These are phyloP conservation scores for Macropus fuliginosus DNA, from an alignment of 2,797 vertebrate genomes.

Conservation along the genomic window DNA sequence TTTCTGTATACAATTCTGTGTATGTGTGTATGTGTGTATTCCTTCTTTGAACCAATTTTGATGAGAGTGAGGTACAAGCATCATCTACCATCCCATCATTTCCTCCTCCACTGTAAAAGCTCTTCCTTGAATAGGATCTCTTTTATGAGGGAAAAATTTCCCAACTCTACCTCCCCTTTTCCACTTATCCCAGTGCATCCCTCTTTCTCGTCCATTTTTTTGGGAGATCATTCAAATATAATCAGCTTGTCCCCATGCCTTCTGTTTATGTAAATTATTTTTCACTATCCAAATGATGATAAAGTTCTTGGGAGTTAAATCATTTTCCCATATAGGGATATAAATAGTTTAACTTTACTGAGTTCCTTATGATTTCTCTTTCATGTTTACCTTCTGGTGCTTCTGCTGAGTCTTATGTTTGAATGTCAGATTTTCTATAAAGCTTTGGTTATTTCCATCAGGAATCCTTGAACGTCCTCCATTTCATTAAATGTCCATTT, in stretches of 20 bases:
- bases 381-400: neutral
- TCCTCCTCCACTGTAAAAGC: too few relatives aligned
- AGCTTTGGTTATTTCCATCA: neutral
- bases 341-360: too few relatives aligned
- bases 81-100: too few relatives aligned
- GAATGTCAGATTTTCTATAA: neutral
- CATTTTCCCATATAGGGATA: neutral
- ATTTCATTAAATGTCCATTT: neutral
- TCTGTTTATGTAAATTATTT: too few relatives aligned
- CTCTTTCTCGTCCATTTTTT: too few relatives aligned
- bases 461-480: neutral
- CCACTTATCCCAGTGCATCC: too few relatives aligned
- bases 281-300: neutral
- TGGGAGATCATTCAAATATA: too few relatives aligned
- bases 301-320: neutral
- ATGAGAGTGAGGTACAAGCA: neutral
- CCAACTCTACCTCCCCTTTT: too few relatives aligned
- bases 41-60: neutral
- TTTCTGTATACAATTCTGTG: neutral
- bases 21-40: neutral
- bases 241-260: too few relatives aligned
- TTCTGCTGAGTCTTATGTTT: neutral
- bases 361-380: too few relatives aligned
- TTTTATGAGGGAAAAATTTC: neutral
- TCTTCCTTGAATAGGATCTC: too few relatives aligned